phyloP scores from a whole-genome alignment of 2,113 vertebrate species.

The Zootoca vivipara region DNA sequence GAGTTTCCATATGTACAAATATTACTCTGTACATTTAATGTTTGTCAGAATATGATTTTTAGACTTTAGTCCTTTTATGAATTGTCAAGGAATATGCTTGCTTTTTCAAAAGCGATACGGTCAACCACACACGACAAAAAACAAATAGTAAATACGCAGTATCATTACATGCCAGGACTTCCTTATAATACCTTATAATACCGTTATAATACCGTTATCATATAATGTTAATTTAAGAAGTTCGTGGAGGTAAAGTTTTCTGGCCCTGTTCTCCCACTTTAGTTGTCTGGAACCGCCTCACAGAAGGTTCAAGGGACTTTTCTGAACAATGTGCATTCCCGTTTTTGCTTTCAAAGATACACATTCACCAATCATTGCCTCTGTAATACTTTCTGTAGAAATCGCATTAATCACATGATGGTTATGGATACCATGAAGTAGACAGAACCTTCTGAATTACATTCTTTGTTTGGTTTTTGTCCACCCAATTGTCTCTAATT shows the following conservation, averaged over 20 bases:
- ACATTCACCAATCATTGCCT: background rate
- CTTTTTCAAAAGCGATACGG: background rate
- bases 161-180: no score
- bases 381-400: background rate
- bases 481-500: background rate
- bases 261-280: no score
- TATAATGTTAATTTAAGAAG: no score
- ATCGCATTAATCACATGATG: background rate
- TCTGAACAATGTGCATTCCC: no score
- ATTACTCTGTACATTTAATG: background rate
- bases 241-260: no score
- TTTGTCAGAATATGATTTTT: background rate
- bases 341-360: no score
- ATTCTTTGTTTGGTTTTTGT: background rate
- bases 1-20: accelerated
- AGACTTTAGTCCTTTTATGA: background rate
- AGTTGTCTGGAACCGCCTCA: no score
- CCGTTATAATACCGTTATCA: no score
- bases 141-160: no score
- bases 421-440: background rate
- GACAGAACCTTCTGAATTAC: background rate
- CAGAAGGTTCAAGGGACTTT: no score
- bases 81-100: background rate
- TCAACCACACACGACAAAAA: background rate
- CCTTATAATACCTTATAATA: no score